Conservation (phyloP, 2,113 vertebrate species). For the Pseudorasbora parva region DNA sequence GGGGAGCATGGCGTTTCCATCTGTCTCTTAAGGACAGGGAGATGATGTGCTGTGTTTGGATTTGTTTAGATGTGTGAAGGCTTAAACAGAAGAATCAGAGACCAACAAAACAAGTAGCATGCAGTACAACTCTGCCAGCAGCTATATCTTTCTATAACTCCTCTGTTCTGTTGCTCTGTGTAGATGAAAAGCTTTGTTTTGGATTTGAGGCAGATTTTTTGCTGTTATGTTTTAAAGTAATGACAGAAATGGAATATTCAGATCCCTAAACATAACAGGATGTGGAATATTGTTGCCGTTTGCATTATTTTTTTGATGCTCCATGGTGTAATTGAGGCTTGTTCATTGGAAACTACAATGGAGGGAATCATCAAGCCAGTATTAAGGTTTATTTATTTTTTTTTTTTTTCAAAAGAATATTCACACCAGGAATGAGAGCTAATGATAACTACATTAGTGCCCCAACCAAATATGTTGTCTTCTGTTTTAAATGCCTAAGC, state of each 20-base stretch:
- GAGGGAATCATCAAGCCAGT: not conserved
- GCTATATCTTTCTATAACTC: not conserved
- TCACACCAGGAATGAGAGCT: not conserved
- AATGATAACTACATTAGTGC: not conserved
- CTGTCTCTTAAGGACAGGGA: not conserved
- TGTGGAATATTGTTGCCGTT: not conserved
- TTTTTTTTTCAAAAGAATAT: no score
- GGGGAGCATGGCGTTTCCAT: not conserved
- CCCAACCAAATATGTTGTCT: not conserved
- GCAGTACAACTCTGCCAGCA: not conserved
- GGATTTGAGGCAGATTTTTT: not conserved
- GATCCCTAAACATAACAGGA: not conserved
- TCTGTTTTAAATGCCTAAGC: not conserved
- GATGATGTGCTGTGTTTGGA: not conserved
- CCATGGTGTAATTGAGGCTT: not conserved
- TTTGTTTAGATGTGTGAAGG: constrained; percentile 1
- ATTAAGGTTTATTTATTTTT: no score
- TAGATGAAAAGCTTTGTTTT: constrained; percentile 23
- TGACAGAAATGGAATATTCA: not conserved
- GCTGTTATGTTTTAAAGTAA: not conserved
- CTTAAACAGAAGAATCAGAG: not conserved
- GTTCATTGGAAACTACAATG: not conserved
- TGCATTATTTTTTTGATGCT: not conserved
- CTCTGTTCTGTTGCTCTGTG: not conserved
- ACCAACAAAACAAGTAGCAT: not conserved